These are phyloP conservation scores for Leptosomus discolor DNA, from an alignment of 2,113 vertebrate species.

Conservation along the genomic window DNA sequence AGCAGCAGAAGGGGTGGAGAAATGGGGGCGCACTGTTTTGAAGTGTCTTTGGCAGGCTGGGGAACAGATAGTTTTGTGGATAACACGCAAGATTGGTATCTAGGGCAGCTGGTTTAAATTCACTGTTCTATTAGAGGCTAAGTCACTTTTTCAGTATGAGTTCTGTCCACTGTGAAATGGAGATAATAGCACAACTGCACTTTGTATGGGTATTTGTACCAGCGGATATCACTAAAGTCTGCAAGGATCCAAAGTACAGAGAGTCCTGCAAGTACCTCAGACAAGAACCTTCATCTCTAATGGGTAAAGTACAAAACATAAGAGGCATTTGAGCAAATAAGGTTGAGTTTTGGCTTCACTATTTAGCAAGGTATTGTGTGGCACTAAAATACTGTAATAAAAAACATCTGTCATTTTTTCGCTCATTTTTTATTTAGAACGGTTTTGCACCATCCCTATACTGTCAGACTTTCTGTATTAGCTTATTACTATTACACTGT, in stretches of 20 bases:
- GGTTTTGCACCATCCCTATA: background rate
- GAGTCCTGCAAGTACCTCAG: background rate
- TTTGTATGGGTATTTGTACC: background rate
- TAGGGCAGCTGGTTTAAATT: background rate
- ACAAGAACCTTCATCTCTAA: background rate
- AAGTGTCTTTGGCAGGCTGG: background rate
- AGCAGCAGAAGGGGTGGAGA: background rate
- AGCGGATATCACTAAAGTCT: background rate
- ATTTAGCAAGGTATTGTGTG: background rate
- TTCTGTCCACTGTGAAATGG: background rate
- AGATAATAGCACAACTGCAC: background rate
- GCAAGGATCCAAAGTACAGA: background rate
- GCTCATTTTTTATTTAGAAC: background rate
- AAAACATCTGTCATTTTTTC: background rate
- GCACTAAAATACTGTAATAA: background rate
- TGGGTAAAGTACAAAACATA: background rate
- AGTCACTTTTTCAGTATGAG: background rate
- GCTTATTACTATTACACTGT: background rate
- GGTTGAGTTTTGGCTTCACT: fast-evolving
- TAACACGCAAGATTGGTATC: background rate
- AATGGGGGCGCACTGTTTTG: background rate
- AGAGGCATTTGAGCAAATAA: background rate
- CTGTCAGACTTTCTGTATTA: background rate
- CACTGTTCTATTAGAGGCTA: background rate
- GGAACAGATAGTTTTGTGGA: background rate